A percentile compares a stretch with the other conserved stretches of the same genome.
These are phyloP conservation scores for Candidula unifasciata DNA, from an alignment of 2,888 invertebrate genomes.

Conservation along the genomic window DNA sequence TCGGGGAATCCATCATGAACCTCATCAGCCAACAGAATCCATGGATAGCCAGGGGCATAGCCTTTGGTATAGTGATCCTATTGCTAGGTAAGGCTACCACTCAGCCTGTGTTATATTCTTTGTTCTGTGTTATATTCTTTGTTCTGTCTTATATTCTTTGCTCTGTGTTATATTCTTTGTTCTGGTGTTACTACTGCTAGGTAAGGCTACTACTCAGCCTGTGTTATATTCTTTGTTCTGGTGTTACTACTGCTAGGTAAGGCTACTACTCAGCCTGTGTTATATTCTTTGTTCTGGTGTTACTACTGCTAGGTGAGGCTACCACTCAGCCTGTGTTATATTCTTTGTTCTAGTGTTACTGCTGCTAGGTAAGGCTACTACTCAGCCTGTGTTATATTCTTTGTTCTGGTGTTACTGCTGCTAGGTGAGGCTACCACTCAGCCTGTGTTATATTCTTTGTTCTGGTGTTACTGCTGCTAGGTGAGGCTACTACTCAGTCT, in stretches of 20 bases:
- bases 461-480: conserved; percentile 90
- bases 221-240: conserved; percentile 91
- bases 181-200: conserved; percentile 90
- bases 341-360: no score
- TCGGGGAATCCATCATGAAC: conserved; percentile 96
- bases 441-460: conserved; percentile 91
- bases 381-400: no score
- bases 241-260: conserved; percentile 87
- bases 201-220: conserved; percentile 79
- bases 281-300: no score
- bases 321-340: no score
- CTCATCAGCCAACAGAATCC: conserved; percentile 83
- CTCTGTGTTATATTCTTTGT: conserved; percentile 92
- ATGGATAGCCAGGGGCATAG: conserved; percentile 92
- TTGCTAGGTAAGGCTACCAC: conserved; percentile 81
- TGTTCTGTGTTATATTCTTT: conserved; percentile 90
- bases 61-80: conserved; percentile 89
- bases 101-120: background rate
- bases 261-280: background rate
- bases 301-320: no score
- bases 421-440: conserved; percentile 69
- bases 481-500: conserved; percentile 57
- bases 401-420: no score
- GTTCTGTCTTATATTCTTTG: conserved; percentile 91
- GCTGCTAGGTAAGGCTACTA: no score